Conservation (phyloP, 2,113 vertebrate genomes). For the Bufo bufo region DNA sequence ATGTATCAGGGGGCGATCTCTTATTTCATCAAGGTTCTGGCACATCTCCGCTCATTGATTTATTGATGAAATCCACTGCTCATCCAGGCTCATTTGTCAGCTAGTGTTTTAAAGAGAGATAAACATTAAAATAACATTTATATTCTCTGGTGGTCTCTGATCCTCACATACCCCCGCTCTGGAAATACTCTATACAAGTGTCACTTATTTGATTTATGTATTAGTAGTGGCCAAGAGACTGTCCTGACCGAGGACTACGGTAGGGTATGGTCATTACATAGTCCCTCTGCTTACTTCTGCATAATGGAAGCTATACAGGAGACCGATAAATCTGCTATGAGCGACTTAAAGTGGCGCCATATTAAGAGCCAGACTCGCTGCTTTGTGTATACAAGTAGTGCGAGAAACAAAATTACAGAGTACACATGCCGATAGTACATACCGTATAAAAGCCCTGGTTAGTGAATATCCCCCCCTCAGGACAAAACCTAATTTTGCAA, state of each 20-base stretch:
- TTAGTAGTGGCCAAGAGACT: not conserved
- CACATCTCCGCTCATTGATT: constrained; percentile 71
- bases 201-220: not conserved
- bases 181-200: not conserved
- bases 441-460: too few species aligned
- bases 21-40: constrained; percentile 65
- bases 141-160: not conserved
- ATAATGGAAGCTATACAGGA: too few species aligned
- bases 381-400: too few species aligned
- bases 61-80: constrained; percentile 73
- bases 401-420: too few species aligned
- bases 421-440: too few species aligned
- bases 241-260: not conserved
- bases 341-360: too few species aligned
- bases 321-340: too few species aligned
- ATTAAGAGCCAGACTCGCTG: too few species aligned
- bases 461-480: too few species aligned
- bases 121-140: constrained; percentile 20
- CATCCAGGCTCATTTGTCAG: constrained; percentile 57
- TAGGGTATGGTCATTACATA: not conserved
- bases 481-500: too few species aligned
- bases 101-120: constrained; percentile 23
- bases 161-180: not conserved
- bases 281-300: not conserved
- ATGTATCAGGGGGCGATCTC: constrained; percentile 54